phyloP scores from a whole-genome alignment of 2,888 invertebrate species.

The Megamerina dolium region DNA sequence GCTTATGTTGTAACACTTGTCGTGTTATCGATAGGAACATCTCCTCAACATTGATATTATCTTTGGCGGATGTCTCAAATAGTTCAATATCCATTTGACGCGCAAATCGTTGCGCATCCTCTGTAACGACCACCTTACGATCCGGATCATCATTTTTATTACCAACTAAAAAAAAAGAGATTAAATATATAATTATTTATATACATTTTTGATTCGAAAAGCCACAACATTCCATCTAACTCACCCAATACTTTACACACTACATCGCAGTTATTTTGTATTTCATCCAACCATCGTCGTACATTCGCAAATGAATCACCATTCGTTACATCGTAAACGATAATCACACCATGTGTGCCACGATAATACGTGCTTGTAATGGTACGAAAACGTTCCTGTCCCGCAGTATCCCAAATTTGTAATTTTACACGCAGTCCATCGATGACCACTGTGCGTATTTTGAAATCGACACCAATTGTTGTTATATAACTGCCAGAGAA shows the following conservation, averaged over 20 bases:
- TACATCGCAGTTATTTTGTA: conserved; percentile 98
- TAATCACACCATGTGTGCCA: conserved; percentile 98
- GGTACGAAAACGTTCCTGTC: conserved; percentile 94
- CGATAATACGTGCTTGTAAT: conserved; percentile 99
- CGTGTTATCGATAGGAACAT: conserved; percentile 71
- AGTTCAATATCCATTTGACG: conserved; percentile 95
- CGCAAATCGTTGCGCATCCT: conserved; percentile 95
- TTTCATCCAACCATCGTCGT: conserved; percentile 98
- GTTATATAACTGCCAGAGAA: conserved; percentile 98
- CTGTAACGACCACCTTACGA: conserved; percentile 91
- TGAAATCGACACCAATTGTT: conserved; percentile 99
- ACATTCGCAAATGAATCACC: conserved; percentile 99
- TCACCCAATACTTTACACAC: conserved; percentile 95
- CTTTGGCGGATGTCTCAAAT: conserved; percentile 98
- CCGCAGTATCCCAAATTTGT: conserved; percentile 98
- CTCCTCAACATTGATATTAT: conserved; percentile 98
- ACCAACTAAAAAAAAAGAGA: conserved; percentile 75
- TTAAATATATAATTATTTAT: no score
- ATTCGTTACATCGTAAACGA: conserved; percentile 98
- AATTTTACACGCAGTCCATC: conserved; percentile 87
- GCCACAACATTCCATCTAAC: no score
- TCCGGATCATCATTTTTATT: conserved; percentile 95
- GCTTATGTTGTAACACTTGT: conserved; percentile 48
- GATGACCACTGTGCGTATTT: conserved; percentile 92
- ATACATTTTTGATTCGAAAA: no score